Conservation (phyloP, 2,113 vertebrate genomes). For the Probosciger aterrimus region DNA sequence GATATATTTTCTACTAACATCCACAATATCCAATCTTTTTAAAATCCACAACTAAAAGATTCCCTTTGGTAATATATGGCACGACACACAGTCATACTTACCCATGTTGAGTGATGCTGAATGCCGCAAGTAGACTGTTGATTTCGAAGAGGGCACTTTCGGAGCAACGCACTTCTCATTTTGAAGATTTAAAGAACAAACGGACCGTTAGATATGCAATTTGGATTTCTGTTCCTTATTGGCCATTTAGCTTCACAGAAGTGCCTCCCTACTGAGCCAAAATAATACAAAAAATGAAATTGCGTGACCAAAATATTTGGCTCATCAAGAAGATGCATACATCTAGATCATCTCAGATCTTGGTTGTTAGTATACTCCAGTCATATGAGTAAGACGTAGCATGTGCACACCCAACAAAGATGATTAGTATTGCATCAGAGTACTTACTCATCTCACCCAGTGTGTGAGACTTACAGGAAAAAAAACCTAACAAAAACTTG, state of each 20-base stretch:
- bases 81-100: background rate
- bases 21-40: background rate
- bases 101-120: background rate
- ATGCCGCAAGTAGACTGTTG: background rate
- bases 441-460: background rate
- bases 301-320: background rate
- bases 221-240: background rate
- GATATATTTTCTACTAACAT: background rate
- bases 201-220: background rate
- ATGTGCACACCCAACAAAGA: background rate
- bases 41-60: background rate
- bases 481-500: background rate
- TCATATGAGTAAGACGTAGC: background rate
- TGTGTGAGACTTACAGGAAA: background rate
- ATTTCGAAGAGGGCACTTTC: background rate
- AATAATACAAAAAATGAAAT: background rate
- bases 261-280: background rate
- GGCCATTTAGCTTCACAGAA: background rate
- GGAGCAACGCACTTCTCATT: background rate
- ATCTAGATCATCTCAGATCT: background rate
- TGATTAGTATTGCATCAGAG: background rate
- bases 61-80: background rate
- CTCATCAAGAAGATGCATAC: background rate
- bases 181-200: background rate
- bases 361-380: background rate